Percentiles rank a stretch among this genome's conserved stretches.
Conservation (phyloP, 1,140 invertebrate genomes). For the Cherax quadricarinatus region DNA sequence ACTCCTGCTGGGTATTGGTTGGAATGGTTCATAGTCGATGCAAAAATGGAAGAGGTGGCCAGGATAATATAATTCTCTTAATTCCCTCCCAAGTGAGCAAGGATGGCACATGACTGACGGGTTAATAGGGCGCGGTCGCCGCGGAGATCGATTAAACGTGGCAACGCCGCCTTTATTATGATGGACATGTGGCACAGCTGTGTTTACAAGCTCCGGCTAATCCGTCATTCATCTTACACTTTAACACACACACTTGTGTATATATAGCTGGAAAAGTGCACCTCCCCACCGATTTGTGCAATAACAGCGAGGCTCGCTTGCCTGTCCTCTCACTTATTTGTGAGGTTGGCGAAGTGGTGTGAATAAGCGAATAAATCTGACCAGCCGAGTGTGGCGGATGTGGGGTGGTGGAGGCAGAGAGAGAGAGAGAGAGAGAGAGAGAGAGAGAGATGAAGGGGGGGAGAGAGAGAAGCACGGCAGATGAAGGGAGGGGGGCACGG, state of each 20-base stretch:
- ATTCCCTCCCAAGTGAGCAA: not conserved
- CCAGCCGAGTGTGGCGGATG: not conserved
- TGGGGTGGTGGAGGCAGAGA: not conserved
- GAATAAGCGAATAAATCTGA: not conserved
- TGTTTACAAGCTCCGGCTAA: constrained; percentile 2
- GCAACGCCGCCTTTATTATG: constrained; percentile 2
- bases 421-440: not conserved
- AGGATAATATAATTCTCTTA: constrained; percentile 12
- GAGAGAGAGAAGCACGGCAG: too few species aligned
- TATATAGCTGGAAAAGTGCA: too few species aligned
- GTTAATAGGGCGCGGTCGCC: not conserved
- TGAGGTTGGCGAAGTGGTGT: not conserved
- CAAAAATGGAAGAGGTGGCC: not conserved
- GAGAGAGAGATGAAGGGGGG: not conserved
- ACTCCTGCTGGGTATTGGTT: too few species aligned
- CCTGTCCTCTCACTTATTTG: not conserved
- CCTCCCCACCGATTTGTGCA: not conserved
- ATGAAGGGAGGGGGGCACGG: too few species aligned
- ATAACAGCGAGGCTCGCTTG: not conserved
- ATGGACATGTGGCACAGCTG: constrained; percentile 16
- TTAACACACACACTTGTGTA: too few species aligned
- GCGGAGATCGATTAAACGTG: constrained; percentile 14
- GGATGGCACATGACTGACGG: not conserved
- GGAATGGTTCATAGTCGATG: too few species aligned
- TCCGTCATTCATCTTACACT: constrained; percentile 4